phyloP scores from a whole-genome alignment of 2,797 vertebrate species.

The Tamandua tetradactyla region DNA sequence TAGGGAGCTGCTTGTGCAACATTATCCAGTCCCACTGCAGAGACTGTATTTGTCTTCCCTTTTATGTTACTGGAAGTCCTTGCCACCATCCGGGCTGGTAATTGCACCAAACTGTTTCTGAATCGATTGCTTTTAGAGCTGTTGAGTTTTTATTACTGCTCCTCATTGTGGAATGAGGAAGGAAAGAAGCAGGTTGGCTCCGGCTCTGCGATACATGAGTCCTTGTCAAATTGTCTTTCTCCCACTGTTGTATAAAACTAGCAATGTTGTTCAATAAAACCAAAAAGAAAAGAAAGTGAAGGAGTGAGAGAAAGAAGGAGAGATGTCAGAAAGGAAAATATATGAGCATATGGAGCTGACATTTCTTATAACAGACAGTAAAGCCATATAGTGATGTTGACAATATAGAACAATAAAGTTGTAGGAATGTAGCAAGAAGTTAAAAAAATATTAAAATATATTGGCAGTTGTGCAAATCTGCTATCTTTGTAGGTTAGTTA shows the following conservation, averaged over 20 bases:
- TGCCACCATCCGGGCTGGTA: conserved; percentile 80
- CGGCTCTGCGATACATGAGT: conserved; percentile 73
- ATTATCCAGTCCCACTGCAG: conserved; percentile 62
- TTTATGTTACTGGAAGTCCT: conserved; percentile 82
- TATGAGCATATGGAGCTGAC: background rate
- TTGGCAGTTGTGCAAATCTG: background rate
- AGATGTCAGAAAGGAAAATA: background rate
- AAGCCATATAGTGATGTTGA: conserved; percentile 52
- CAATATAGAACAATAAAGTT: background rate
- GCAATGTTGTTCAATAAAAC: conserved; percentile 75
- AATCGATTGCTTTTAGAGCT: conserved; percentile 86
- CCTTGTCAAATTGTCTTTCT: conserved; percentile 83
- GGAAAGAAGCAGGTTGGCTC: conserved; percentile 80
- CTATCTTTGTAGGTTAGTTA: background rate
- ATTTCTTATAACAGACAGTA: conserved; percentile 51
- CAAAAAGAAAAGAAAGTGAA: conserved; percentile 19
- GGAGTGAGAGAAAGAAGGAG: background rate
- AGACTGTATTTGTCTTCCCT: conserved; percentile 74
- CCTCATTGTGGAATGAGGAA: conserved; percentile 74
- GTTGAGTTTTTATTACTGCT: conserved; percentile 83
- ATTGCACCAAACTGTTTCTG: conserved; percentile 80
- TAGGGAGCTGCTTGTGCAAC: conserved; percentile 48
- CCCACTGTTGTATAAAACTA: conserved; percentile 80
- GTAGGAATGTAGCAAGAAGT: conserved; percentile 33
- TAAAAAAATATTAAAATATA: conserved; percentile 48